Evolutionary conservation across 1,140 invertebrate genomes (phyloP).

Genomic region (Pinna nobilis): DNA sequence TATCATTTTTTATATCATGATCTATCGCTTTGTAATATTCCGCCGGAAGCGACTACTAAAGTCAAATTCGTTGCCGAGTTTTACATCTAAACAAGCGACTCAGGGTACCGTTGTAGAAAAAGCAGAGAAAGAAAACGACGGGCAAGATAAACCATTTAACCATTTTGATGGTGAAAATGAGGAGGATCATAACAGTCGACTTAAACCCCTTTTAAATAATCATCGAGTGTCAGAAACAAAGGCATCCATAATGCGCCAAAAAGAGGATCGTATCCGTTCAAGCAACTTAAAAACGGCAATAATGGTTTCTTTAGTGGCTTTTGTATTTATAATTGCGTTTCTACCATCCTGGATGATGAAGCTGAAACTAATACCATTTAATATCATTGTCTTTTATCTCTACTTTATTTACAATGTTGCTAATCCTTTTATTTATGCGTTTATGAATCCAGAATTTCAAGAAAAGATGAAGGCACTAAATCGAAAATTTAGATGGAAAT

Average conservation of each 20-base stretch:
- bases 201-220: no score
- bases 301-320: constrained; percentile 61
- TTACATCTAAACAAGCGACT: no score
- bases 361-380: constrained; percentile 49
- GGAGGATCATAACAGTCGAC: no score
- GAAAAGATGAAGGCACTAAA: no score
- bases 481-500: no score
- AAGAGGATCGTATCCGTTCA: constrained; percentile 40
- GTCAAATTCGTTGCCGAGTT: constrained; percentile 40
- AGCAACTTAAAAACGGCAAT: constrained; percentile 66
- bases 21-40: constrained; percentile 47
- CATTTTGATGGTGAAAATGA: no score
- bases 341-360: constrained; percentile 65
- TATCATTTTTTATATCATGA: constrained; percentile 54
- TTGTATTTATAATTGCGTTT: constrained; percentile 66
- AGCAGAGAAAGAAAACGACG: background rate
- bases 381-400: constrained; percentile 60
- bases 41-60: constrained; percentile 37
- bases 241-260: constrained; percentile 4
- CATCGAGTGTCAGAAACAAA: no score
- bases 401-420: constrained; percentile 70
- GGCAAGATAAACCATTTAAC: no score
- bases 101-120: background rate
- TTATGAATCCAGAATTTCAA: constrained; percentile 62
- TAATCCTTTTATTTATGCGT: constrained; percentile 71